Base-by-base conservation (phyloP, 2,888 invertebrate species). In the Drosophila hamatofila region DNA sequence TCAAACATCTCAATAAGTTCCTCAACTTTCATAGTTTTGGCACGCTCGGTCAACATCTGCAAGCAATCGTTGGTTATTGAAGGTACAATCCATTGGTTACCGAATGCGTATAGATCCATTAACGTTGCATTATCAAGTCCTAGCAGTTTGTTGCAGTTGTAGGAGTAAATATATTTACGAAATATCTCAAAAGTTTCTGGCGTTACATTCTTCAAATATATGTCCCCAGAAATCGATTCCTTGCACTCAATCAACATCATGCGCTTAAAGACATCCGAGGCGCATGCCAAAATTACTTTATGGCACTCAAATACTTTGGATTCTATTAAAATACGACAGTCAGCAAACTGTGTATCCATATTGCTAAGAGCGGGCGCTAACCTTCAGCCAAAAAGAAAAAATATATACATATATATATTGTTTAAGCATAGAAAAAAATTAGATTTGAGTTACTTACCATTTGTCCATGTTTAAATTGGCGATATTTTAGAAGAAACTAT, bases 101-200 rank as follows among this genome's bases (percentile, higher is more conserved):
- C 60, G 46, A 46, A 78, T 18, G 39, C 21, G 23, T 27, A 39
- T 0, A 74, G 42, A 9, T 49, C 27, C 1, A 56, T 52, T 16
- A 74, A 4, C 1, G 39, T 57, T 16, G 4, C 11, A 18, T 27
- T 72, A 12, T 39, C 25, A 33, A 54, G 60, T 6, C 2, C n/a
- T 0, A 1, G 1, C 3, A 77, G 35, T 0, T 3, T 9, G 1
- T 9, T 0, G 3, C 0, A 6, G 37, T 41, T 46, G 33, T 71
- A 71, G 16, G 59, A 39, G 35, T 74, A 74, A 14, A 27, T 51
- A 35, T 64, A 74, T 5, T 42, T 18, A 9, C 44, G 55, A 27
- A 74, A 72, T 27, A 59, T 77, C n/a, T 72, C 56, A 14, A 74
- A 77, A 7, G 16, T 41, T 2, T 66, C 58, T 5, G 49, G 30